Evolutionary conservation across 2,113 vertebrate genomes (phyloP), one percentile per base, ranked within the genome.

Genomic region (Prietella phreatophila): DNA sequence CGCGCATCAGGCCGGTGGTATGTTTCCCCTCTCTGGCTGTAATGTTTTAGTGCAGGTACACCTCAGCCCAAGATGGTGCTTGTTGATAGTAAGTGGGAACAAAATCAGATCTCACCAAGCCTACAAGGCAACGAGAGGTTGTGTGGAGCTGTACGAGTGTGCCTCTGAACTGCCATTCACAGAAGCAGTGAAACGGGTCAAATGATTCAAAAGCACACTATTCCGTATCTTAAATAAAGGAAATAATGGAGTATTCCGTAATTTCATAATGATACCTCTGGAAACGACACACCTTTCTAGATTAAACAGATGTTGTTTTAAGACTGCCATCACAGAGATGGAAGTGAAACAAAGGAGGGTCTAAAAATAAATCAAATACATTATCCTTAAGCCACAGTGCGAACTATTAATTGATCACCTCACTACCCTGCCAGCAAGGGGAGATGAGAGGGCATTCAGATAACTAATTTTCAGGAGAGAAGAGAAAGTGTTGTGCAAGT

Each of bases 151-250:
- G 58, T 50, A 30, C 60, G 19, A 56, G 76, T 81, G 42, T 11
- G 30, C 65, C 39, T 56, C 82, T 22, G 71, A 67, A 58, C 82
- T 75, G 15, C 67, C 76, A 86, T 87, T 87, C 73, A 84, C 50
- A 85, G 63, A 67, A 56, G 82, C 79, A n/a, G 87, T 5, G 36
- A 50, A 61, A 53, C 85, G 60, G 63, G 69, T 20, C 36, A 89
- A 85, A 67, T 67, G 36, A 87, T 87, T 85, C 80, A 90, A 85
- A 90, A 69, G 85, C 88, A 79, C 27, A 58, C 84, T 55, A 78
- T 76, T 69, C 69, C 83, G 78, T 30, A 82, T 82, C 56, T 30
- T 22, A 75, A 83, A 89, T n/a, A 83, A 83, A 87, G 83, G 75
- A 67, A 85, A 87, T 79, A 89, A 90, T 71, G 71, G 82, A n/a